phyloP scores from a whole-genome alignment of 2,888 invertebrate genomes.

The Pseudococcus longispinus region DNA sequence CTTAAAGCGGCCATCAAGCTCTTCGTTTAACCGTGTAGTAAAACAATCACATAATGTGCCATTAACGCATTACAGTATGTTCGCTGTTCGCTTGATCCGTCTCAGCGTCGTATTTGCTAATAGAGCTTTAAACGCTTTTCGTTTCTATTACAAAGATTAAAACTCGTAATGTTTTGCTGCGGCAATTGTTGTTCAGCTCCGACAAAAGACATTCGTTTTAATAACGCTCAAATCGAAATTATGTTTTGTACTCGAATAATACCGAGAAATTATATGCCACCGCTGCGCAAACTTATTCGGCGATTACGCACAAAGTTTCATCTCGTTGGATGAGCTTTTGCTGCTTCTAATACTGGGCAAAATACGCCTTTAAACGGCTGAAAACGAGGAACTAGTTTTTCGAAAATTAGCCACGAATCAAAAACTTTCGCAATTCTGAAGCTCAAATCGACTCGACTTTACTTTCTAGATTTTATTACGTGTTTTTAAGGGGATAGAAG shows the following conservation, averaged over 20 bases:
- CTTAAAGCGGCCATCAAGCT: not conserved
- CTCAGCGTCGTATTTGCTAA: conserved; percentile 1
- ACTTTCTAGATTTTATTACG: not conserved
- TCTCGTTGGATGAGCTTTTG: too few species aligned
- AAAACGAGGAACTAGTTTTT: not conserved
- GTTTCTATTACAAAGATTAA: conserved; percentile 11
- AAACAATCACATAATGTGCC: conserved; percentile 1
- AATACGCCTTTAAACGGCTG: not conserved
- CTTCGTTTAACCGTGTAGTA: not conserved
- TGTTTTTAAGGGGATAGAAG: not conserved
- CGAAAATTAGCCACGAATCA: not conserved
- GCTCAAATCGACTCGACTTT: not conserved
- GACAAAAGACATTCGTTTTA: conserved; percentile 25
- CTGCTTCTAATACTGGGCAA: not conserved
- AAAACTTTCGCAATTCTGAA: not conserved
- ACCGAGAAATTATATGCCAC: not conserved
- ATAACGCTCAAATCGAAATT: conserved; percentile 21
- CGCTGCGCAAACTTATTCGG: not conserved
- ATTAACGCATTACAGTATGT: conserved; percentile 1
- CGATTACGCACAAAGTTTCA: not conserved
- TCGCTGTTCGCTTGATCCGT: not conserved
- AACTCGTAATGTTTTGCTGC: not conserved
- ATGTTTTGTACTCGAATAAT: not conserved
- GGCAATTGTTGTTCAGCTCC: not conserved
- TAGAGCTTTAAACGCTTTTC: conserved; percentile 20